These are phyloP conservation scores for Dastarcus helophoroides DNA, from an alignment of 2,888 invertebrate species.

Conservation along the genomic window DNA sequence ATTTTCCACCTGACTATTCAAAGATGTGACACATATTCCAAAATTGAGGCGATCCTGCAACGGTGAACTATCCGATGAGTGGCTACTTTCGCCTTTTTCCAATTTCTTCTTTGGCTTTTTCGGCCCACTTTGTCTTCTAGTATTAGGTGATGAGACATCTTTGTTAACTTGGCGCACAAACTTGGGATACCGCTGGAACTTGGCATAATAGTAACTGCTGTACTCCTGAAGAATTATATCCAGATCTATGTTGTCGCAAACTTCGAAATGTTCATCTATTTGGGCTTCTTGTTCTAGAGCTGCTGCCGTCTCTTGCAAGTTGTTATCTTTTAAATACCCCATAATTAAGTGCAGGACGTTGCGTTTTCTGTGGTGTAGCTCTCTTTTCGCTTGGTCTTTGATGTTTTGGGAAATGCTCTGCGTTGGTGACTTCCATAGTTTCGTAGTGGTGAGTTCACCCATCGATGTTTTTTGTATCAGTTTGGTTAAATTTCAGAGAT, in stretches of 20 bases:
- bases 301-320: conserved; percentile 51
- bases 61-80: too few relatives aligned
- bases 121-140: conserved; percentile 9
- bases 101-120: conserved; percentile 18
- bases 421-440: too few relatives aligned
- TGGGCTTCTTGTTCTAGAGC: conserved; percentile 60
- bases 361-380: conserved; percentile 35
- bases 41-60: too few relatives aligned
- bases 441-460: too few relatives aligned
- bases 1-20: too few relatives aligned
- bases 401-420: neutral
- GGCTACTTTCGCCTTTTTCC: conserved; percentile 11
- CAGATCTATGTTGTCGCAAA: conserved; percentile 88
- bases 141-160: conserved; percentile 8
- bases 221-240: conserved; percentile 82
- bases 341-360: conserved; percentile 53
- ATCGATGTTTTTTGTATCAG: too few relatives aligned
- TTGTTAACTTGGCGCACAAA: conserved; percentile 49
- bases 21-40: too few relatives aligned
- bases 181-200: conserved; percentile 79
- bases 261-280: conserved; percentile 53
- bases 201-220: conserved; percentile 71
- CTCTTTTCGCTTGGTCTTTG: conserved; percentile 20
- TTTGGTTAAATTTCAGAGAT: too few relatives aligned
- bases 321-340: conserved; percentile 56